These are phyloP conservation scores for Sphecodes monilicornis DNA, from an alignment of 2,888 invertebrate genomes.

Conservation along the genomic window DNA sequence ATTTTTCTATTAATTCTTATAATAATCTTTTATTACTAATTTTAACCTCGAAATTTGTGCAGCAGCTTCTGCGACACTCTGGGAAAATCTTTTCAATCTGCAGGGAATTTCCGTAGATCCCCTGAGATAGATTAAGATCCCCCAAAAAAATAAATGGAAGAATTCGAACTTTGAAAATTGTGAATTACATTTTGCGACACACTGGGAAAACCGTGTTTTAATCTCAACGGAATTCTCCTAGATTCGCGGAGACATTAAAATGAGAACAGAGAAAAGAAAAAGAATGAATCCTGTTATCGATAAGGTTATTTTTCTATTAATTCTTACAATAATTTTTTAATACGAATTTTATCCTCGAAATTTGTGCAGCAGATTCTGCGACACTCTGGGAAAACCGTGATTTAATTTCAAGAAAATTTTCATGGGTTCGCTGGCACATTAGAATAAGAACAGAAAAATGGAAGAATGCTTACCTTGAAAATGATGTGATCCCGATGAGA, in stretches of 20 bases:
- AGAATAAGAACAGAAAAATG: neutral
- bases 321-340: too few relatives aligned
- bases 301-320: too few relatives aligned
- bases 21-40: too few relatives aligned
- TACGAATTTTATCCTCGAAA: too few relatives aligned
- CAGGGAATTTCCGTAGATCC: slow-evolving; percentile 7
- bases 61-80: slow-evolving; percentile 13
- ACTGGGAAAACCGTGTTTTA: too few relatives aligned
- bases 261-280: too few relatives aligned
- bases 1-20: too few relatives aligned
- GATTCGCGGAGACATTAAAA: too few relatives aligned
- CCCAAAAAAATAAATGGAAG: neutral
- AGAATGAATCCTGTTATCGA: too few relatives aligned
- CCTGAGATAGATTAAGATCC: neutral
- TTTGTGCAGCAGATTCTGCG: slow-evolving; percentile 20
- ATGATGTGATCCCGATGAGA: slow-evolving; percentile 13
- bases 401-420: slow-evolving; percentile 17
- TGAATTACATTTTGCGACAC: neutral
- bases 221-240: too few relatives aligned
- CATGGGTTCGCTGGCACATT: neutral
- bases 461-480: neutral
- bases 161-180: neutral
- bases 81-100: neutral
- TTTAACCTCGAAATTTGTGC: too few relatives aligned
- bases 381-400: neutral